A percentile compares a stretch with the other conserved stretches of the same genome.
Conservation (phyloP, 2,888 invertebrate genomes). For the Syritta pipiens region DNA sequence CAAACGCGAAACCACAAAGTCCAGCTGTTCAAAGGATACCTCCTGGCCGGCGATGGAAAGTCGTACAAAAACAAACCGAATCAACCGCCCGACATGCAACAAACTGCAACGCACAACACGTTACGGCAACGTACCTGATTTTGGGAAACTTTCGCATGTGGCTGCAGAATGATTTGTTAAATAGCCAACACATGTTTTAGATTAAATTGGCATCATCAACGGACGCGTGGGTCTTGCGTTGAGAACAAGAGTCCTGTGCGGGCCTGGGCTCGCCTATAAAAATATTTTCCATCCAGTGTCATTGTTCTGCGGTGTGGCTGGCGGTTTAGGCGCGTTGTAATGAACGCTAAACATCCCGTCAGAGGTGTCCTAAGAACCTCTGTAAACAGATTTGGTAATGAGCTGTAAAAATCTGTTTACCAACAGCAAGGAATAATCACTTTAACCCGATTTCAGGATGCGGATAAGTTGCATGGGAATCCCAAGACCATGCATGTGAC, state of each 20-base stretch:
- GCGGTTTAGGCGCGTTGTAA: not conserved
- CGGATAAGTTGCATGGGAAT: constrained; percentile 16
- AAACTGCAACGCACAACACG: constrained; percentile 25
- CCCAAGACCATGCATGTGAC: constrained; percentile 23
- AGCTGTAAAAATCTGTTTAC: constrained; percentile 59
- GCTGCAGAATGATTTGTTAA: constrained; percentile 47
- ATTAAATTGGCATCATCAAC: constrained; percentile 60
- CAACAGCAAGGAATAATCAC: constrained; percentile 52
- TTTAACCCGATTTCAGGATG: constrained; percentile 22
- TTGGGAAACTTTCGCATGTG: constrained; percentile 39
- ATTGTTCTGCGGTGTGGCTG: constrained; percentile 2
- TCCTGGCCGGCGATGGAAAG: constrained; percentile 4
- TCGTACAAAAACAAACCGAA: constrained; percentile 47
- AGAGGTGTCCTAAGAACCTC: constrained; percentile 35
- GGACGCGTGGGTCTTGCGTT: constrained; percentile 32
- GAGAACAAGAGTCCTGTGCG: constrained; percentile 47
- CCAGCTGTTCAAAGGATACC: constrained; percentile 24
- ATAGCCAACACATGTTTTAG: constrained; percentile 65
- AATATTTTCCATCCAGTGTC: not conserved
- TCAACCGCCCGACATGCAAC: constrained; percentile 18
- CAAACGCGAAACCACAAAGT: constrained; percentile 27
- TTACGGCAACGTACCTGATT: constrained; percentile 39
- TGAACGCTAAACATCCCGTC: constrained; percentile 6
- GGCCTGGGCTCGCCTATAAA: not conserved
- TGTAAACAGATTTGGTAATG: constrained; percentile 63